These are phyloP conservation scores for Neodiprion pinetum DNA, from an alignment of 1,140 invertebrate genomes.

Conservation along the genomic window DNA sequence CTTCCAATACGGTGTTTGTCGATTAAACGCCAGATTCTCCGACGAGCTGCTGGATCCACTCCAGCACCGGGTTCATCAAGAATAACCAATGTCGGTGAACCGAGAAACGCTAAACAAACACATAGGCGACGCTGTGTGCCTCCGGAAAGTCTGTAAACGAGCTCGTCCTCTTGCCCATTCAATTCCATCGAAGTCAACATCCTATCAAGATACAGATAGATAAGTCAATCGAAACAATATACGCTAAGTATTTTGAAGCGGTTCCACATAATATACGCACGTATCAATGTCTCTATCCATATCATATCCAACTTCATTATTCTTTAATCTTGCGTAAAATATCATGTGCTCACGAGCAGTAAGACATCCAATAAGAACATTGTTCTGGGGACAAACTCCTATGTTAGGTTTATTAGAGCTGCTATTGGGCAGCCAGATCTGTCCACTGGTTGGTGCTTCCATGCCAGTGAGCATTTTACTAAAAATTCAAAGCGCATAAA, in stretches of 20 bases:
- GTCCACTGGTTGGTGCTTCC: constrained; percentile 65
- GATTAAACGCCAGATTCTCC: constrained; percentile 80
- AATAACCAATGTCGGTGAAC: constrained; percentile 81
- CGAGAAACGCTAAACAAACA: constrained; percentile 77
- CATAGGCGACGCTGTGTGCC: constrained; percentile 69
- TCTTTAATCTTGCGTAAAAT: constrained; percentile 80
- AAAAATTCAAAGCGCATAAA: constrained; percentile 21
- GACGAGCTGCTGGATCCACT: constrained; percentile 78
- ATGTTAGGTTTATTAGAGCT: constrained; percentile 59
- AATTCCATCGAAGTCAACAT: constrained; percentile 67
- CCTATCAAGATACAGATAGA: constrained; percentile 36
- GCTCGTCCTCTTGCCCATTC: constrained; percentile 62
- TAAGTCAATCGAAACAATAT: constrained; percentile 31
- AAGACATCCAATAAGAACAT: constrained; percentile 81
- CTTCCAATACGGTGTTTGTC: constrained; percentile 69
- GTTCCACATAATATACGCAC: constrained; percentile 44
- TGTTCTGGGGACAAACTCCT: constrained; percentile 84
- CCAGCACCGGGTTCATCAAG: constrained; percentile 85
- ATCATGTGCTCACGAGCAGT: constrained; percentile 82
- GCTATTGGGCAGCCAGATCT: constrained; percentile 61
- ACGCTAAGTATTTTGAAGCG: constrained; percentile 11
- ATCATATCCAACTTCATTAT: constrained; percentile 49
- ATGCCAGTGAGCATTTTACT: constrained; percentile 74
- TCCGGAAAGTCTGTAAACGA: constrained; percentile 67
- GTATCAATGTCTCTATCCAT: constrained; percentile 57